Conservation (phyloP, 2,113 vertebrate genomes). For the Stigmatopora nigra region DNA sequence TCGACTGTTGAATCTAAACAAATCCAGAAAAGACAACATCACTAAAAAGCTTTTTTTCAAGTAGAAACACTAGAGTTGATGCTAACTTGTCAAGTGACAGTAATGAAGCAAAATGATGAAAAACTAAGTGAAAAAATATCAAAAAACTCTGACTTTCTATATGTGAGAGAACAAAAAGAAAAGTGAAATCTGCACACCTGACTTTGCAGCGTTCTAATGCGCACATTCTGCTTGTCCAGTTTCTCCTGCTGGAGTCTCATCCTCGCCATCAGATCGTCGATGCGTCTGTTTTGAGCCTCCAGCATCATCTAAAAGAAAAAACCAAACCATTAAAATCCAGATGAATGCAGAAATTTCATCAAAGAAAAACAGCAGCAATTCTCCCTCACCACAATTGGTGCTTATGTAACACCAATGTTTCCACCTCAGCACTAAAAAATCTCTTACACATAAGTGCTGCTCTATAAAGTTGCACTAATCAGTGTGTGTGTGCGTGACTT, state of each 20-base stretch:
- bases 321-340: background rate
- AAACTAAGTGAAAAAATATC: too few relatives aligned
- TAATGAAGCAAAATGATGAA: background rate
- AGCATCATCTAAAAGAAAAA: constrained; percentile 70
- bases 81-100: background rate
- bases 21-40: background rate
- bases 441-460: too few relatives aligned
- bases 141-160: too few relatives aligned
- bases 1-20: constrained; percentile 55
- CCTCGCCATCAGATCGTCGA: constrained; percentile 81
- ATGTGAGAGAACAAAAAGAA: too few relatives aligned
- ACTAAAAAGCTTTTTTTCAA: too few relatives aligned
- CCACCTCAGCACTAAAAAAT: background rate
- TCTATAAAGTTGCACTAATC: background rate
- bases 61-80: background rate
- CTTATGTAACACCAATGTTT: constrained; percentile 40
- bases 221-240: constrained; percentile 86
- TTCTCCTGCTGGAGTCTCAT: constrained; percentile 86
- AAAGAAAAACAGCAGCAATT: background rate
- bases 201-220: constrained; percentile 78
- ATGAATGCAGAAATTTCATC: background rate
- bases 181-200: constrained; percentile 46
- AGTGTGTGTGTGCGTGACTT: background rate
- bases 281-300: constrained; percentile 77
- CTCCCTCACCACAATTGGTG: background rate